A percentile compares a stretch with the other conserved stretches of the same genome.
phyloP scores from a whole-genome alignment of 92 coral and sea anemone species.

The Phenganax marumi region DNA sequence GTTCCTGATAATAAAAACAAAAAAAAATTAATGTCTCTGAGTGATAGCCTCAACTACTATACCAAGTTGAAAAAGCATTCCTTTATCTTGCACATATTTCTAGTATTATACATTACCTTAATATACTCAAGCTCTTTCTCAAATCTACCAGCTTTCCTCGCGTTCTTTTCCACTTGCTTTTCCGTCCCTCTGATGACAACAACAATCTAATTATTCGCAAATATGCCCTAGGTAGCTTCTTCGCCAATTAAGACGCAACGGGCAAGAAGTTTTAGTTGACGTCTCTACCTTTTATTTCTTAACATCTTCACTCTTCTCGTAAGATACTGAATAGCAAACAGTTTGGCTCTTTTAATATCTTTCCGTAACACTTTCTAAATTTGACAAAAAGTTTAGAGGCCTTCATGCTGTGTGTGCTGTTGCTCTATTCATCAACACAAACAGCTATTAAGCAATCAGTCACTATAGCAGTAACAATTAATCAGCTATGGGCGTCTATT shows the following conservation, averaged over 20 bases:
- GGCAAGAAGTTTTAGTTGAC: neutral
- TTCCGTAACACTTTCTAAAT: slow-evolving; percentile 48
- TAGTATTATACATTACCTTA: slow-evolving; percentile 41
- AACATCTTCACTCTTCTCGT: slow-evolving; percentile 70
- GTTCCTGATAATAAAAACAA: neutral
- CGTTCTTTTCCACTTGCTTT: slow-evolving; percentile 71
- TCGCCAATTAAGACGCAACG: neutral
- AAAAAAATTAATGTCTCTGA: neutral
- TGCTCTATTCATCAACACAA: too few species aligned
- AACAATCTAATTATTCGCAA: neutral
- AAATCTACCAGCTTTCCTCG: slow-evolving; percentile 62
- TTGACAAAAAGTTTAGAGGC: neutral
- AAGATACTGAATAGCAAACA: slow-evolving; percentile 72
- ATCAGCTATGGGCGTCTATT: too few species aligned
- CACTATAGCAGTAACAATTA: too few species aligned
- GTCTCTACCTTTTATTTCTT: slow-evolving; percentile 53
- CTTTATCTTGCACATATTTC: neutral
- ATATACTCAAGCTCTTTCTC: slow-evolving; percentile 66
- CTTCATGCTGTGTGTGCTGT: neutral
- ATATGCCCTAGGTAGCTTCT: neutral
- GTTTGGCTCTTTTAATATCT: slow-evolving; percentile 70
- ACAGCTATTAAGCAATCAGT: too few species aligned
- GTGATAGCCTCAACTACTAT: neutral
- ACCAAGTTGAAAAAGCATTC: neutral
- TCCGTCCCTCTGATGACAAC: slow-evolving; percentile 57